These are phyloP conservation scores for Neoseiulus cucumeris DNA, from an alignment of 1,140 invertebrate genomes.

Conservation along the genomic window DNA sequence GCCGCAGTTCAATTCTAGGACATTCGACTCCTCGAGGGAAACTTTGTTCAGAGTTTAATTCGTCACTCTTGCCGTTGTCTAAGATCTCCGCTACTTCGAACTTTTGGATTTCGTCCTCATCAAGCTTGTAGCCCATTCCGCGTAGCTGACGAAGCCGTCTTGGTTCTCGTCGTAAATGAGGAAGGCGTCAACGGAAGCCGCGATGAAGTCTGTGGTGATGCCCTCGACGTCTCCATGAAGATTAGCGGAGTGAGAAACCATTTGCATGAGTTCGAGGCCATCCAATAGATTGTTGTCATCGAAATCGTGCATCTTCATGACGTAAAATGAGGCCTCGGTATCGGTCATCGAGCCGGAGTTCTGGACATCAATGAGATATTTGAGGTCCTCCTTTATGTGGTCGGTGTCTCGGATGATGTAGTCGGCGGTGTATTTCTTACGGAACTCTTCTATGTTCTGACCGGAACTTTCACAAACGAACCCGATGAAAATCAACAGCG, in stretches of 20 bases:
- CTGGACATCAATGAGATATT: background rate
- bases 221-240: constrained; percentile 16
- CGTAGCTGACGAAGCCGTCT: constrained; percentile 13
- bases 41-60: too few relatives aligned
- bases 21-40: too few relatives aligned
- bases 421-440: background rate
- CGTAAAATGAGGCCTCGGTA: background rate
- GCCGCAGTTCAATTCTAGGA: too few relatives aligned
- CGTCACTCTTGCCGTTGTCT: too few relatives aligned
- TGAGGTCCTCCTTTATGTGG: background rate
- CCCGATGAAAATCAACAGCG: too few relatives aligned
- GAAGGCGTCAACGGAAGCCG: background rate
- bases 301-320: background rate
- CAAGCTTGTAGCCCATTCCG: background rate
- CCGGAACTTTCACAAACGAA: too few relatives aligned
- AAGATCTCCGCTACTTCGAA: too few relatives aligned
- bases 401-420: constrained; percentile 1
- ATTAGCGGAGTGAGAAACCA: background rate
- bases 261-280: background rate
- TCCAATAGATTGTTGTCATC: background rate
- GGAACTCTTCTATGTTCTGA: background rate
- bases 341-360: background rate
- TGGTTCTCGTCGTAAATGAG: constrained; percentile 15
- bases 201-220: constrained; percentile 22
- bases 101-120: background rate